Base-by-base conservation (phyloP, 2,113 vertebrate genomes). In the Geococcyx californianus region DNA sequence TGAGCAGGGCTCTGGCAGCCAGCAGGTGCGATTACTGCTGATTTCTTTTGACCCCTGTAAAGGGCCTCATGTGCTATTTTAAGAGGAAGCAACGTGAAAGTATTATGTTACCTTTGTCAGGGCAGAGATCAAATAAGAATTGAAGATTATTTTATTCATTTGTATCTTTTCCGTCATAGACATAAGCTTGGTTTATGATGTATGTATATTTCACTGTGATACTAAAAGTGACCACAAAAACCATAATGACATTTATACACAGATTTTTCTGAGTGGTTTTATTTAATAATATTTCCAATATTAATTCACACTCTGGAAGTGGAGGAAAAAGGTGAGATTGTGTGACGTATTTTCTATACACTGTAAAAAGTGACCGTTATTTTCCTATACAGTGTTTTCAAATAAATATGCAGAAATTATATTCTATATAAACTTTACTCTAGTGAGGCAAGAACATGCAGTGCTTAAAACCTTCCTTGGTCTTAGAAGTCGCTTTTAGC, bases 241-340 rank as follows among this genome's bases (percentile, higher is more conserved):
- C 9, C 17, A 19, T 3, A 42, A 24, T 34, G 44, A 42, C 73
- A 93, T 85, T 58, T 90, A 74, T 74, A 44, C 3, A 6, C 36
- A 73, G 16, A 7, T 91, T 92, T 58, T 92, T 89, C 59, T 0
- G 0, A 6, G 8, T 73, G 31, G 28, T 68, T 93, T 94, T 89
- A 75, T 89, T 89, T 95, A 91, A 89, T 93, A 74, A 82, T 87
- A 23, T 31, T 91, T 83, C 62, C n/a, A 79, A 87, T 91, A 94
- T 96, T 94, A 91, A 90, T 93, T 91, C 58, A 93, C 33, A 80
- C 3, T 38, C 24, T 44, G 20, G 21, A 16, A 87, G 25, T 58
- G 36, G 13, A 49, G 47, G 10, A 52, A 89, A 90, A 90, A 82
- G 49, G 13, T 31, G 14, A 68, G 29, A 58, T 36, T 73, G 8